Conservation (phyloP, 2,113 vertebrate genomes). For the Tonatia bakeri region DNA sequence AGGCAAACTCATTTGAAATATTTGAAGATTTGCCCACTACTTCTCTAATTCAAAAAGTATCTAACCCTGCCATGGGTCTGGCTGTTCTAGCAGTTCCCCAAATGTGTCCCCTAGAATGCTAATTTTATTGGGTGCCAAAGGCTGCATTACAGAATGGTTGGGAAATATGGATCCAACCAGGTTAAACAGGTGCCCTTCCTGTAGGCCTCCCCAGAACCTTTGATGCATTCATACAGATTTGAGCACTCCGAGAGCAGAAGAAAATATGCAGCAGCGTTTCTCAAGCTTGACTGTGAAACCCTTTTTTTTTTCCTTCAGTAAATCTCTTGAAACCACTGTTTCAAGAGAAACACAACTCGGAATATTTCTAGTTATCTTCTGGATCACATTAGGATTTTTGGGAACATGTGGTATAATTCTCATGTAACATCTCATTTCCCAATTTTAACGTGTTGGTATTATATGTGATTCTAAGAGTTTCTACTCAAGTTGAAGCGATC, state of each 20-base stretch:
- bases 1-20: background rate
- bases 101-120: background rate
- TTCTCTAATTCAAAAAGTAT: background rate
- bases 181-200: background rate
- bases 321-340: background rate
- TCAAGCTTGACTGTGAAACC: background rate
- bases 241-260: background rate
- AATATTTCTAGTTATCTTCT: background rate
- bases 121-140: background rate
- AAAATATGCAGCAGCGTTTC: background rate
- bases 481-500: background rate
- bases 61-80: background rate
- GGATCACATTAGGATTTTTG: background rate
- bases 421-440: background rate
- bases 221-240: background rate
- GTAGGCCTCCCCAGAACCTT: background rate
- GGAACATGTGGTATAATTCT: background rate
- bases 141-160: background rate
- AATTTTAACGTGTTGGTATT: background rate
- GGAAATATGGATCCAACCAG: background rate
- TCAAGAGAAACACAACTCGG: background rate
- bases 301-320: background rate
- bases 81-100: background rate
- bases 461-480: background rate
- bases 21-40: background rate